phyloP scores from a whole-genome alignment of 2,797 vertebrate species.

The Monodelphis domestica region DNA sequence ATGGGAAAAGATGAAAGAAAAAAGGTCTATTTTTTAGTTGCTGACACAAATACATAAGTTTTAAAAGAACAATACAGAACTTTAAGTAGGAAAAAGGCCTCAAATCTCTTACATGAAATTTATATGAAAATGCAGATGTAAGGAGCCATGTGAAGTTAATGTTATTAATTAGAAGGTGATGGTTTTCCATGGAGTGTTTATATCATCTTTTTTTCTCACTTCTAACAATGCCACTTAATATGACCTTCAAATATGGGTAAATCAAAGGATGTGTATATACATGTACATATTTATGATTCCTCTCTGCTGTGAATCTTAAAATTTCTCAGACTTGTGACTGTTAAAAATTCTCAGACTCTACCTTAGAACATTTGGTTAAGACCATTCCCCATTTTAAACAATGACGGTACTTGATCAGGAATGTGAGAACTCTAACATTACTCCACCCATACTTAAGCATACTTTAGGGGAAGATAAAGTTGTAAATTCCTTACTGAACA shows the following conservation, averaged over 20 bases:
- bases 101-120: neutral
- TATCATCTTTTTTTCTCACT: neutral
- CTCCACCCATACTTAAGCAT: no score
- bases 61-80: neutral
- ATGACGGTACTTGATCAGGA: no score
- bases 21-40: neutral
- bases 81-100: neutral
- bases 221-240: neutral
- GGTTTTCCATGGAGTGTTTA: neutral
- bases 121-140: neutral
- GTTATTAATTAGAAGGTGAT: neutral
- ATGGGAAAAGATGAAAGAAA: constrained; percentile 4
- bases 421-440: no score
- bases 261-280: neutral
- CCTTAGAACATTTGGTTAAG: no score
- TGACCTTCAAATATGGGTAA: neutral
- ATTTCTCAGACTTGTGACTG: no score
- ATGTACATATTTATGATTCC: neutral
- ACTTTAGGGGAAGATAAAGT: no score
- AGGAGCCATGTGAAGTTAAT: neutral
- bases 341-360: no score
- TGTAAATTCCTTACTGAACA: no score
- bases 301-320: no score
- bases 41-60: neutral
- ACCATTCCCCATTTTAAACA: no score